Evolutionary conservation across 2,888 invertebrate genomes (phyloP), one percentile per base, ranked within the genome.

Genomic region (Stenolophus ochropezus): DNA sequence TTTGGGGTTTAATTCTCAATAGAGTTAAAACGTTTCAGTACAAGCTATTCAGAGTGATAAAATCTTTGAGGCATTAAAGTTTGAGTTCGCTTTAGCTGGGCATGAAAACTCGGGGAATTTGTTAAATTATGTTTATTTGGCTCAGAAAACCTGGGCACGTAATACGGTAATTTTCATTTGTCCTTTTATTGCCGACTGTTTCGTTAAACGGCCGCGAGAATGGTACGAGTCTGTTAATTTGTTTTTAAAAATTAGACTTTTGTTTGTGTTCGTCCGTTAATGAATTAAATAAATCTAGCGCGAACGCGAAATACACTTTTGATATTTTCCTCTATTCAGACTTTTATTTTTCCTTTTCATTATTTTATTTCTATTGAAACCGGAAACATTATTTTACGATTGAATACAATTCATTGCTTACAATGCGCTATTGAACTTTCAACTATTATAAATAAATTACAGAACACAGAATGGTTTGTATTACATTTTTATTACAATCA

Each of bases 81-180:
- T 73, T 49, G 21, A 49, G 47, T 73, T 73, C 21, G 71, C 47
- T 73, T 47, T 47, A 51, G 21, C 25, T 51, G 49, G 49, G 73
- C 49, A 49, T 69, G 73, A 20, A 51, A 73, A 16, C 73, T 18
- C 71, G 33, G 27, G 76, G 53, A 79, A 79, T 71, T 71, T 71
- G 79, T 79, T 79, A 79, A 79, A 71, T 71, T 79, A 71, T 79
- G 71, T 79, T 79, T 79, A 79, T 79, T 79, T 71, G 51, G 51
- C 51, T 25, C 14, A 27, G 79, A 51, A 79, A 79, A 71, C 53
- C 69, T 53, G 51, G 49, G 79, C 79, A 79, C 79, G 79, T 79
- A 79, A 71, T 79, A 79, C 69, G 69, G 71, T 79, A 69, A 79
- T 79, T 79, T 79, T 53, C 79, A 79, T 79, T 79, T 79, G 79